Base-by-base conservation (phyloP, 37 sponge, comb jelly and placozoan species). In the Tethya wilhelma region DNA sequence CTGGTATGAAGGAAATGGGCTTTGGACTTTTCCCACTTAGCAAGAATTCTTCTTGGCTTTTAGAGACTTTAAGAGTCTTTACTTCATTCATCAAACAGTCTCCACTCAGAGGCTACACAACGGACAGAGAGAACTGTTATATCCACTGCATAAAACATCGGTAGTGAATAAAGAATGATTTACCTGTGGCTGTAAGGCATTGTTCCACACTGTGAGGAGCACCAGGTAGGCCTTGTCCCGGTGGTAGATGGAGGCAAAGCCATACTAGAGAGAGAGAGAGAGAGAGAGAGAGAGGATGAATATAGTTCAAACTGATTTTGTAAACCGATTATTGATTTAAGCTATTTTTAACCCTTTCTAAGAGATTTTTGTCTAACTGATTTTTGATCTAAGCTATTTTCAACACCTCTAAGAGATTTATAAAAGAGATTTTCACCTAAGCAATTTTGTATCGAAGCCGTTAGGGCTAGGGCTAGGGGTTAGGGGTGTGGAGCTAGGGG, bases 191-290 rank as follows among this genome's bases (percentile, higher is more conserved):
- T 33, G 39, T 20, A 74, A 5, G 58, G 38, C 42, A 46, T 81
- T 85, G 49, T 81, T 32, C 91, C 91, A 90, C 6, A 85, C 68
- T 14, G 46, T 46, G 8, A 75, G 58, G 12, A 85, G 12, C 19
- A 70, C 59, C 0, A 63, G 64, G 38, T 44, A 90, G 1, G 79
- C n/a, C 23, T 67, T 56, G 69, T 85, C 84, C 2, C 91, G 73
- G 40, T 81, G 78, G 11, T 39, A 53, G 30, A 90, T 81, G 14
- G 86, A 75, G 1, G 73, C 36, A 58, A 90, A 90, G 34, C 86
- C 79, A 69, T 69, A 85, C 91, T 90, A n/a, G n/a, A n/a, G n/a
- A n/a, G n/a, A n/a, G n/a, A n/a, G n/a, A 69, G 22, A 41, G 8
- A 76, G 7, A 29, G 41, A 53, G 42, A 53, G 31, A 8, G 26